Percentiles rank a stretch among this genome's conserved stretches.
These are phyloP conservation scores for Leptosomus discolor DNA, from an alignment of 2,113 vertebrate species.

Conservation along the genomic window DNA sequence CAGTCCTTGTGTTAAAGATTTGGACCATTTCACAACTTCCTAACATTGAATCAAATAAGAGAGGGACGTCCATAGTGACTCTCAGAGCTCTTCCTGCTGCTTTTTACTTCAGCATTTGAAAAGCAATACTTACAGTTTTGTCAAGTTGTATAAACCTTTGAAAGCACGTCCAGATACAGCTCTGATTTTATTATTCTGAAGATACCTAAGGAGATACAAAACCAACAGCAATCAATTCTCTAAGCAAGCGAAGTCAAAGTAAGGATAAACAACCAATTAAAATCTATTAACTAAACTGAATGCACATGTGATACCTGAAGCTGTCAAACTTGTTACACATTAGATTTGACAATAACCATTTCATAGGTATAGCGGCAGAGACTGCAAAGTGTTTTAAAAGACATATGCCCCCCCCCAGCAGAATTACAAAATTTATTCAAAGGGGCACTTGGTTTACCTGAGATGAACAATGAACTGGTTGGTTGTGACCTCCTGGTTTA, in stretches of 20 bases:
- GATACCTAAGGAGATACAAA: slow-evolving; percentile 76
- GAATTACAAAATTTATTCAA: background rate
- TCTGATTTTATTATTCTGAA: slow-evolving; percentile 89
- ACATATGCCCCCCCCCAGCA: background rate
- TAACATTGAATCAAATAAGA: background rate
- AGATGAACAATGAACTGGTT: background rate
- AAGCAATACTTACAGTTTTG: slow-evolving; percentile 85
- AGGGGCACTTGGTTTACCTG: background rate
- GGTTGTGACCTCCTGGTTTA: background rate
- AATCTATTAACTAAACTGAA: background rate
- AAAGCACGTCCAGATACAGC: slow-evolving; percentile 84
- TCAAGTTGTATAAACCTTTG: slow-evolving; percentile 87
- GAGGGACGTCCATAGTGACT: fast-evolving
- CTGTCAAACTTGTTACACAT: background rate
- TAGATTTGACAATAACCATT: background rate
- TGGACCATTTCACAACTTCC: background rate
- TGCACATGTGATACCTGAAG: background rate
- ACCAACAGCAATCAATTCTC: background rate
- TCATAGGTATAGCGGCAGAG: background rate
- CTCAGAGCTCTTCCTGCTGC: background rate
- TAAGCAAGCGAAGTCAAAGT: background rate
- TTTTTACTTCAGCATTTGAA: background rate
- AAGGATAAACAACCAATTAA: background rate
- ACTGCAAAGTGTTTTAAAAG: background rate
- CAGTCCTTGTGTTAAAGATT: background rate